Base-by-base conservation (phyloP, 2,888 invertebrate genomes). In the Sarcophaga variegata region DNA sequence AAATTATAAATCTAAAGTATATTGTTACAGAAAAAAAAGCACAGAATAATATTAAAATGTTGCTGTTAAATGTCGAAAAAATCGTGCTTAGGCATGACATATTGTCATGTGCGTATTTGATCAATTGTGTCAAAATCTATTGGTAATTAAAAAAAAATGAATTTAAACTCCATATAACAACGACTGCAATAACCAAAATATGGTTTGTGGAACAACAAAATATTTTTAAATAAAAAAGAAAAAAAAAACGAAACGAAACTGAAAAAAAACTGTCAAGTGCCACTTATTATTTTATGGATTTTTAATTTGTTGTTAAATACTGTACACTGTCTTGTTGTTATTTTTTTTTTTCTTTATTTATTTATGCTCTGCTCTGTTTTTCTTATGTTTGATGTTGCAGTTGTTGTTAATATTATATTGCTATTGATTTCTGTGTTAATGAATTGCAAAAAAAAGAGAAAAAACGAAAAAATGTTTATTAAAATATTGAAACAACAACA, bases 81-180 rank as follows among this genome's bases (percentile, higher is more conserved):
- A 84, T 87, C 87, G 87, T 87, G 87, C 87, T 84, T 62, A 81
- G 81, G 87, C 84, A 79, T 84, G 87, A 87, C 87, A 87, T 87
- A 87, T 87, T 87, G 87, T 87, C 87, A 87, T 87, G 84, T 87
- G 87, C 84, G 81, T 87, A 82, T 84, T 84, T 84, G 87, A 87
- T 87, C 87, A 87, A 81, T 82, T 87, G 87, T 84, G 81, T 87
- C 84, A 76, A 84, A 87, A 87, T 87, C 87, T 87, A 59, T 79
- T 79, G 67, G 79, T 83, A 81, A 83, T 83, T 71, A 59, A 67
- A 64, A 37, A 78, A 64, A 76, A 76, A 76, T 72, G 27, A 25
- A 17, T 8, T 59, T n/a, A 22, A 14, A 69, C 37, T 37, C 37
- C 37, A 37, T 37, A 37, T 37, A 37, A 37, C 37, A 37, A 37